These are phyloP conservation scores for Charaxes varanes DNA, from an alignment of 1,140 invertebrate species.

Conservation along the genomic window DNA sequence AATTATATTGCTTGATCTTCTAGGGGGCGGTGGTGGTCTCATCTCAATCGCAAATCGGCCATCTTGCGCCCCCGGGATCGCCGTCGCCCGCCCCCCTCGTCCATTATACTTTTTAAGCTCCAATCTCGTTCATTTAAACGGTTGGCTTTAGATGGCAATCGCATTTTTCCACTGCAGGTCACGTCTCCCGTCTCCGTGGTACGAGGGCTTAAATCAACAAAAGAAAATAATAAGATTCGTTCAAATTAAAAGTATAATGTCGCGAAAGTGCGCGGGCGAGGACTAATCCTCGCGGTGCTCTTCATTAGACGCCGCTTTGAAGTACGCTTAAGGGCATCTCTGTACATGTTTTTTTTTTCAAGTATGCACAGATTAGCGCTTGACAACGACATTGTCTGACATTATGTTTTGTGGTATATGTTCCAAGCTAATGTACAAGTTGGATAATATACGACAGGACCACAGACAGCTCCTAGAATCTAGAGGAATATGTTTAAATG, in stretches of 20 bases:
- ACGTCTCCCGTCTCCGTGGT: slow-evolving; percentile 74
- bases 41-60: slow-evolving; percentile 74
- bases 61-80: slow-evolving; percentile 66
- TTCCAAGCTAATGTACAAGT: too few relatives aligned
- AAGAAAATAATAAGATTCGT: slow-evolving; percentile 78
- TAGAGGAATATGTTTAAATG: too few relatives aligned
- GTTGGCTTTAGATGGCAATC: slow-evolving; percentile 78
- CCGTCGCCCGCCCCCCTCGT: slow-evolving; percentile 51
- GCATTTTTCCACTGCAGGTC: slow-evolving; percentile 78
- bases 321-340: slow-evolving; percentile 57
- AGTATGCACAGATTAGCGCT: too few relatives aligned
- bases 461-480: too few relatives aligned
- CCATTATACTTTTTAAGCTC: slow-evolving; percentile 80
- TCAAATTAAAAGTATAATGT: slow-evolving; percentile 82
- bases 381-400: too few relatives aligned
- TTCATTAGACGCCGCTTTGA: slow-evolving; percentile 61
- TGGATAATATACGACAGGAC: too few relatives aligned
- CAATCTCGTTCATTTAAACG: slow-evolving; percentile 79
- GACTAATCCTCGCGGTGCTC: slow-evolving; percentile 57
- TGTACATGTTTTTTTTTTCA: slow-evolving; percentile 71
- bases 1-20: slow-evolving; percentile 69
- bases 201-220: slow-evolving; percentile 78
- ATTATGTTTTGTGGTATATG: too few relatives aligned
- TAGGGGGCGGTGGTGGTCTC: slow-evolving; percentile 52
- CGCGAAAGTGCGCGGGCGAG: slow-evolving; percentile 58